Conservation (phyloP, 2,797 vertebrate genomes). For the Remorina albescens region DNA sequence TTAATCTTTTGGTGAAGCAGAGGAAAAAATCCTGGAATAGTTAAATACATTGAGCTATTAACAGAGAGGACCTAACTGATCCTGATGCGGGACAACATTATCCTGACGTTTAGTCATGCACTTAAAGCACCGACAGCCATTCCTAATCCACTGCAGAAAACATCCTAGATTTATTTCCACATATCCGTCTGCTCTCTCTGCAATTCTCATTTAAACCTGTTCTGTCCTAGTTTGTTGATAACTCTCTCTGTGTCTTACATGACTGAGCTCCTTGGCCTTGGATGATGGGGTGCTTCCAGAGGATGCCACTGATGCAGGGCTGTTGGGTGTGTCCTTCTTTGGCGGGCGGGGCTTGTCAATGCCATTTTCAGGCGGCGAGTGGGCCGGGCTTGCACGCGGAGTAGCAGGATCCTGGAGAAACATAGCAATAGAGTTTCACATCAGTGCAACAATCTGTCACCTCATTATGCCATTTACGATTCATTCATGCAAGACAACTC, state of each 20-base stretch:
- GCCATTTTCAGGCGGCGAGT: slow-evolving; percentile 97
- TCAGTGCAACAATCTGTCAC: slow-evolving; percentile 1
- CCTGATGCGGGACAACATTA: slow-evolving; percentile 84
- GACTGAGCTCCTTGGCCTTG: slow-evolving; percentile 99
- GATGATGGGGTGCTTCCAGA: slow-evolving; percentile 99
- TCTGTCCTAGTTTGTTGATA: slow-evolving; percentile 66
- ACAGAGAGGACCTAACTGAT: slow-evolving; percentile 82
- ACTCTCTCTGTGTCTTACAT: slow-evolving; percentile 87
- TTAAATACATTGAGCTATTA: slow-evolving; percentile 87
- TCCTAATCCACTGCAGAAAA: slow-evolving; percentile 80
- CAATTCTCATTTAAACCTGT: slow-evolving; percentile 67
- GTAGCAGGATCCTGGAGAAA: slow-evolving; percentile 93
- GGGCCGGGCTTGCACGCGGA: slow-evolving; percentile 94
- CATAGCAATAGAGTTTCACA: not conserved
- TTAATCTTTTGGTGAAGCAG: slow-evolving; percentile 82
- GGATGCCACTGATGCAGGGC: slow-evolving; percentile 96
- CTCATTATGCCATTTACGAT: slow-evolving; percentile 6
- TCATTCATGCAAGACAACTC: slow-evolving; percentile 35
- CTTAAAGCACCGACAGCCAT: slow-evolving; percentile 83
- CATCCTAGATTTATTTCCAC: slow-evolving; percentile 75
- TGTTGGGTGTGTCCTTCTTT: slow-evolving; percentile 98
- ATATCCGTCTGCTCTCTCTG: slow-evolving; percentile 67
- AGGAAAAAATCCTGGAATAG: slow-evolving; percentile 75
- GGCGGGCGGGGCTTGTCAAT: slow-evolving; percentile 95
- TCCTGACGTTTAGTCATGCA: slow-evolving; percentile 85